Evolutionary conservation across 1,140 invertebrate species (phyloP), one percentile per base, ranked within the genome.

Genomic region (Lysiphlebus fabarum): DNA sequence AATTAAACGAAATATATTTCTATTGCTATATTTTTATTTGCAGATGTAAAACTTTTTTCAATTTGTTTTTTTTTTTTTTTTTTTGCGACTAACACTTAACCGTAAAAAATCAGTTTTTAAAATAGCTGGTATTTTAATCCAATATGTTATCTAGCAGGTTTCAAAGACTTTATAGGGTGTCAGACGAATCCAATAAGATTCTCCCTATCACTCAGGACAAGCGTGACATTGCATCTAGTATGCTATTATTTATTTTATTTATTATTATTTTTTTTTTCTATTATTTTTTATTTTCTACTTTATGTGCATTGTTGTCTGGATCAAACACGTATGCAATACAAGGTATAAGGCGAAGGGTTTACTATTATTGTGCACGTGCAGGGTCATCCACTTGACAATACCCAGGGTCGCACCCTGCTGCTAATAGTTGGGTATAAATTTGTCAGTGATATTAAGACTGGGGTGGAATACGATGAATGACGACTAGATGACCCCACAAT

Each of bases 391-490:
- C 72, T 76, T 64, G 64, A 77, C 72, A 73, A 72, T 71, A 61
- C 62, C 53, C 47, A 45, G 67, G 65, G 56, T 62, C 60, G 64
- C 61, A 63, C 65, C 65, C 71, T 65, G 69, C 65, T 73, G 69
- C 69, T 79, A 78, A 77, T 79, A 78, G 74, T 67, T 62, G 61
- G 57, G 66, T 70, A 77, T 79, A 75, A 77, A 77, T 76, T 77
- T 75, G 74, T 77, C 75, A 74, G 74, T 74, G 70, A 75, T 75
- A 73, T 73, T 75, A 66, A 68, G 54, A 63, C 55, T 63, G 61
- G 71, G 67, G 67, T 67, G 62, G 41, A 26, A 10, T 42, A 12
- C 54, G 37, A 49, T 60, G 53, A 60, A 60, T 60, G 44, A 26
- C 55, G 69, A 75, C 70, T 65, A 68, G 56, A 66, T 62, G 66